Evolutionary conservation across 2,888 invertebrate genomes (phyloP).

Genomic region (Eilema griseolum): DNA sequence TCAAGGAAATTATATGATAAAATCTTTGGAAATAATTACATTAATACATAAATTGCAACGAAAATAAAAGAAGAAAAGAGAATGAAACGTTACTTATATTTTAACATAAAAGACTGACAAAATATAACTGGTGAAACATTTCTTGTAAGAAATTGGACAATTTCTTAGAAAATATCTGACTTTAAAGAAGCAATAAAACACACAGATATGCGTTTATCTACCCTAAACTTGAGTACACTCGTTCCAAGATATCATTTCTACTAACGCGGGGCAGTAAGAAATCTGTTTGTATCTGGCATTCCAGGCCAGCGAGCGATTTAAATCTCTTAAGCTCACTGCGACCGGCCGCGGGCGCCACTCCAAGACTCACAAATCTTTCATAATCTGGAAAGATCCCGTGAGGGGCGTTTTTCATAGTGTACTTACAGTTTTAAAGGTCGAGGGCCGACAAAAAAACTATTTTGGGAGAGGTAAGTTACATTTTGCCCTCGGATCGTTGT

Average conservation of each 20-base stretch:
- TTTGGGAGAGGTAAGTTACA: slow-evolving; percentile 53
- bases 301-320: slow-evolving; percentile 85
- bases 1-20: slow-evolving; percentile 31
- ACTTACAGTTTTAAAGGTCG: slow-evolving; percentile 62
- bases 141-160: slow-evolving; percentile 20
- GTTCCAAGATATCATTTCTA: slow-evolving; percentile 66
- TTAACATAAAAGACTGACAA: background rate
- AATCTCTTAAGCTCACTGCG: slow-evolving; percentile 85
- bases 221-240: slow-evolving; percentile 55
- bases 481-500: slow-evolving; percentile 48
- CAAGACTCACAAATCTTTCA: slow-evolving; percentile 87
- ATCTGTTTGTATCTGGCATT: slow-evolving; percentile 85
- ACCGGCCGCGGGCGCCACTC: slow-evolving; percentile 79
- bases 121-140: slow-evolving; percentile 6
- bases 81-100: background rate
- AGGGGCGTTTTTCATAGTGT: slow-evolving; percentile 83
- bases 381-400: slow-evolving; percentile 81
- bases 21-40: slow-evolving; percentile 18
- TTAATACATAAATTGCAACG: background rate
- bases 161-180: slow-evolving; percentile 31
- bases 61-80: background rate
- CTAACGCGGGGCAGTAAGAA: slow-evolving; percentile 73
- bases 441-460: slow-evolving; percentile 58
- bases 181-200: slow-evolving; percentile 52
- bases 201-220: slow-evolving; percentile 55